phyloP scores from a whole-genome alignment of 1,140 invertebrate genomes.

The Samia ricini region DNA sequence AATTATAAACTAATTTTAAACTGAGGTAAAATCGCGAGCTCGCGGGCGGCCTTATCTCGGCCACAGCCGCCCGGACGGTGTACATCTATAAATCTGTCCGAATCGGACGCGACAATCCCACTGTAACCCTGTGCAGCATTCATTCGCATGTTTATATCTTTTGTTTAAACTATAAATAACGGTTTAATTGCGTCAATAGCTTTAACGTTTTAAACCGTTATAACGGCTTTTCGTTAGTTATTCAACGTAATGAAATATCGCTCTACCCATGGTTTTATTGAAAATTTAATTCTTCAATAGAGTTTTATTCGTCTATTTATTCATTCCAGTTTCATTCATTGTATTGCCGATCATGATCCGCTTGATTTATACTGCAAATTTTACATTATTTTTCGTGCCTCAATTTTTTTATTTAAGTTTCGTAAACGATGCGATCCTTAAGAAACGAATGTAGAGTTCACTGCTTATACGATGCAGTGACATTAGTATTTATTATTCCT shows the following conservation, averaged over 20 bases:
- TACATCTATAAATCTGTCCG: constrained; percentile 20
- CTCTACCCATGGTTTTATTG: background rate
- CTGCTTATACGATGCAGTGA: too few species aligned
- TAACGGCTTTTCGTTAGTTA: constrained; percentile 13
- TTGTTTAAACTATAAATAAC: constrained; percentile 20
- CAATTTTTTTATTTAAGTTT: too few species aligned
- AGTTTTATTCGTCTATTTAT: background rate
- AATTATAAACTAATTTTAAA: too few species aligned
- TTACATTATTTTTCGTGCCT: too few species aligned
- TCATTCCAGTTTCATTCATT: background rate
- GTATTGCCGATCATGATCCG: background rate
- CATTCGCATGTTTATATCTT: constrained; percentile 26
- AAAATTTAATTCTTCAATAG: background rate
- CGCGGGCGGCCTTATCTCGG: background rate
- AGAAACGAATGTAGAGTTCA: too few species aligned
- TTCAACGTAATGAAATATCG: background rate
- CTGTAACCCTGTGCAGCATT: constrained; percentile 19
- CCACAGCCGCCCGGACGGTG: constrained; percentile 3
- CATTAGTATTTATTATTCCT: too few species aligned
- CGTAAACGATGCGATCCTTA: too few species aligned
- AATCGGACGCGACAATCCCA: constrained; percentile 19
- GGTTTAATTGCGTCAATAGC: constrained; percentile 24
- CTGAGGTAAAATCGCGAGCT: background rate
- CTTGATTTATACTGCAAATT: too few species aligned
- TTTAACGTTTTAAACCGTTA: constrained; percentile 10